Evolutionary conservation across 2,113 vertebrate species (phyloP).

Genomic region (Eolophus roseicapilla): DNA sequence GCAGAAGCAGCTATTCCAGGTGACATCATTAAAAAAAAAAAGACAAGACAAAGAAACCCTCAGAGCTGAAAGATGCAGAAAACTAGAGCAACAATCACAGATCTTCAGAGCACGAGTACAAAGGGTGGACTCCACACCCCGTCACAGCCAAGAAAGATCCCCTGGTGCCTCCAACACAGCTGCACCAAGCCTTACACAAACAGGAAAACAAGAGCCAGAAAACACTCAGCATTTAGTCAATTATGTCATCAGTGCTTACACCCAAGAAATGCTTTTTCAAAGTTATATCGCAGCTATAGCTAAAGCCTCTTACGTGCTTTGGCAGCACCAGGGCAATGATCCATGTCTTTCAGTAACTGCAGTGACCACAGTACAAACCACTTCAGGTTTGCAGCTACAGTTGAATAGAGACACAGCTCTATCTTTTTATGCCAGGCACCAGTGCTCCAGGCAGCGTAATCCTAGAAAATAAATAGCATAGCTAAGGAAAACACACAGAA

Average conservation of each 20-base stretch:
- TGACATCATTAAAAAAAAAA: neutral
- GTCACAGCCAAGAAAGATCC: neutral
- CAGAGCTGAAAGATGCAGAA: neutral
- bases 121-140: neutral
- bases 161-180: neutral
- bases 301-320: neutral
- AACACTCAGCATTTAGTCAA: neutral
- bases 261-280: neutral
- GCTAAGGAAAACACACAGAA: neutral
- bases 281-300: neutral
- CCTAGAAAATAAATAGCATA: neutral
- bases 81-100: neutral
- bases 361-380: neutral
- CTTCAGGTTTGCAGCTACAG: neutral
- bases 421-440: neutral
- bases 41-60: neutral
- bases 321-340: neutral
- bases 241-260: neutral
- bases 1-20: conserved; percentile 4
- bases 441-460: neutral
- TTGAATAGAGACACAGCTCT: neutral
- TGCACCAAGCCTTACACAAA: neutral
- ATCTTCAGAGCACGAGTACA: neutral
- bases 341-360: neutral
- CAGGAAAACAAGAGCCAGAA: neutral